Conservation (phyloP, 2,797 vertebrate species). For the Discoglossus pictus region DNA sequence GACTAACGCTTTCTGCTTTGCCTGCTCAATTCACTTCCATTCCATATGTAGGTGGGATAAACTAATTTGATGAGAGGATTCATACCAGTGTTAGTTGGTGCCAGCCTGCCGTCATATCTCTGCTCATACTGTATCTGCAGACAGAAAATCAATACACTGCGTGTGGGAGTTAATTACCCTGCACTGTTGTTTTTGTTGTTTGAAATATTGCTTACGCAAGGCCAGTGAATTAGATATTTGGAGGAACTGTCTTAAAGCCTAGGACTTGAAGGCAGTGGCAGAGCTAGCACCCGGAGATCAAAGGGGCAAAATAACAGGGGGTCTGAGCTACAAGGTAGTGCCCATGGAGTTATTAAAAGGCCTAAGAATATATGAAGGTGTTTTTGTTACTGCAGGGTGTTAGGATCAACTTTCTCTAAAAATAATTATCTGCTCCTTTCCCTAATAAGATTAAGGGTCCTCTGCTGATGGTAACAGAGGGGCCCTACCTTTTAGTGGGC, state of each 20-base stretch:
- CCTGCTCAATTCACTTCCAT: neutral
- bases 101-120: conserved; percentile 26
- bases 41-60: conserved; percentile 34
- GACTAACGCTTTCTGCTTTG: neutral
- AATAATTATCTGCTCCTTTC: too few relatives aligned
- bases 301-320: too few relatives aligned
- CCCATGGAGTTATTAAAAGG: too few relatives aligned
- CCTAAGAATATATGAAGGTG: too few relatives aligned
- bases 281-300: too few relatives aligned
- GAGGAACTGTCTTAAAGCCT: neutral
- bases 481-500: too few relatives aligned
- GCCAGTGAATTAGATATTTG: neutral
- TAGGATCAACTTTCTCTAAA: too few relatives aligned
- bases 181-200: conserved; percentile 25
- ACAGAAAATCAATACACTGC: conserved; percentile 45
- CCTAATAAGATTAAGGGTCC: too few relatives aligned
- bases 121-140: conserved; percentile 18
- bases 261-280: neutral
- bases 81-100: conserved; percentile 9
- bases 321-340: too few relatives aligned
- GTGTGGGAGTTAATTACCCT: conserved; percentile 44
- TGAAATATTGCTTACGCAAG: conserved; percentile 31
- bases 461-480: too few relatives aligned
- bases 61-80: conserved; percentile 34
- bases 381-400: too few relatives aligned